Evolutionary conservation across 2,888 invertebrate genomes (phyloP).

Genomic region (Zygothrica quintamaculata): DNA sequence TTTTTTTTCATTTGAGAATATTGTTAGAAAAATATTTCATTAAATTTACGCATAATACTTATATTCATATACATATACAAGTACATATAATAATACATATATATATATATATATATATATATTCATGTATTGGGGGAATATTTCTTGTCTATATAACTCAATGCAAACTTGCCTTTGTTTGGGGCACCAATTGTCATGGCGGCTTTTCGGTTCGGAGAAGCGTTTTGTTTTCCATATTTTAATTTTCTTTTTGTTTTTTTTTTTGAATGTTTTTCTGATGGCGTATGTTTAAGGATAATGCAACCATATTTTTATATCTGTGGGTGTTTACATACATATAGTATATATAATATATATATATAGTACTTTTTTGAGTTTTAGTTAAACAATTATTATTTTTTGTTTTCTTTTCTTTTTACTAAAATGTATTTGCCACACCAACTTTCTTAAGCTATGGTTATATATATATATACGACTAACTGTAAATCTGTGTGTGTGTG

Average conservation of each 20-base stretch:
- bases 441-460: constrained; percentile 65
- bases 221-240: constrained; percentile 69
- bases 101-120: constrained; percentile 26
- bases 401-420: constrained; percentile 37
- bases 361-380: constrained; percentile 11
- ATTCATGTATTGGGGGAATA: constrained; percentile 3
- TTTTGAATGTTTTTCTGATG: constrained; percentile 34
- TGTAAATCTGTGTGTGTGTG: constrained; percentile 26
- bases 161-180: constrained; percentile 14
- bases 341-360: not conserved
- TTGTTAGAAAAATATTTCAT: constrained; percentile 71
- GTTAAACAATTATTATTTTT: constrained; percentile 27
- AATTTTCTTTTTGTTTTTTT: too few species aligned
- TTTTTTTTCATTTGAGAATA: constrained; percentile 56
- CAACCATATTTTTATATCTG: not conserved
- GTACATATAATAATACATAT: constrained; percentile 20
- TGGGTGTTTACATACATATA: too few species aligned
- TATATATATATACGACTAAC: constrained; percentile 34
- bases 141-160: constrained; percentile 6
- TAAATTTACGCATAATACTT: constrained; percentile 43
- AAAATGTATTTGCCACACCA: constrained; percentile 73
- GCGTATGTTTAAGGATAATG: constrained; percentile 35
- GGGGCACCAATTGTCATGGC: constrained; percentile 35
- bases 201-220: constrained; percentile 57
- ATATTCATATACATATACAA: constrained; percentile 16